Evolutionary conservation across 1,140 invertebrate genomes (phyloP).

Genomic region (Agraylea sexmaculata): DNA sequence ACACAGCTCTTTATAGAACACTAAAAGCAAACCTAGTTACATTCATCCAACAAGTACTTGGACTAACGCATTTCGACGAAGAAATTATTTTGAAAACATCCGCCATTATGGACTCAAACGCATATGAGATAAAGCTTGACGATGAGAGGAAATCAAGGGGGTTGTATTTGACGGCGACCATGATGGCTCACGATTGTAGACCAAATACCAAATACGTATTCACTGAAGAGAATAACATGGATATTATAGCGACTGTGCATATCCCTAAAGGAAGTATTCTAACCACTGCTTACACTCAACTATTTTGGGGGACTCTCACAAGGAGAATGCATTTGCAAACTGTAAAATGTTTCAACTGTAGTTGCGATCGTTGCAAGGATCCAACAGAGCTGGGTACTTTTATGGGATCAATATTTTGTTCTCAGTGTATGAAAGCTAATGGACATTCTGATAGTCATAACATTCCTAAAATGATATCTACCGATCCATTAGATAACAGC

Average conservation of each 20-base stretch:
- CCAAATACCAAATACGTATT: constrained; percentile 53
- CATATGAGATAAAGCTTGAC: constrained; percentile 44
- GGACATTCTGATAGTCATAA: constrained; percentile 22
- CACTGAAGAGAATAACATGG: constrained; percentile 39
- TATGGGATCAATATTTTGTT: constrained; percentile 50
- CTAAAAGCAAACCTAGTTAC: constrained; percentile 47
- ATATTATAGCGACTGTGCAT: constrained; percentile 45
- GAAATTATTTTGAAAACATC: constrained; percentile 51
- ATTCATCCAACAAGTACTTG: constrained; percentile 46
- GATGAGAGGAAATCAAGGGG: constrained; percentile 39
- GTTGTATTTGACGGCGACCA: constrained; percentile 47
- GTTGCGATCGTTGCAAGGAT: constrained; percentile 48
- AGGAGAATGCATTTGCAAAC: constrained; percentile 45
- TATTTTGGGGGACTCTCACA: constrained; percentile 50
- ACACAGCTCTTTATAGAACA: constrained; percentile 44
- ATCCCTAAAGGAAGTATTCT: constrained; percentile 53
- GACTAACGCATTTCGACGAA: constrained; percentile 38
- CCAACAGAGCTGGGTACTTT: constrained; percentile 50
- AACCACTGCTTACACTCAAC: constrained; percentile 53
- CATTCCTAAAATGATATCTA: constrained; percentile 40
- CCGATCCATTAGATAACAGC: constrained; percentile 44
- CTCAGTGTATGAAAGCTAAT: constrained; percentile 41
- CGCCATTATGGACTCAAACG: constrained; percentile 55
- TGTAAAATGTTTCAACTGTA: constrained; percentile 54
- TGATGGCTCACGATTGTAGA: constrained; percentile 52